phyloP scores from a whole-genome alignment of 2,113 vertebrate species.

The Tachysurus fulvidraco region DNA sequence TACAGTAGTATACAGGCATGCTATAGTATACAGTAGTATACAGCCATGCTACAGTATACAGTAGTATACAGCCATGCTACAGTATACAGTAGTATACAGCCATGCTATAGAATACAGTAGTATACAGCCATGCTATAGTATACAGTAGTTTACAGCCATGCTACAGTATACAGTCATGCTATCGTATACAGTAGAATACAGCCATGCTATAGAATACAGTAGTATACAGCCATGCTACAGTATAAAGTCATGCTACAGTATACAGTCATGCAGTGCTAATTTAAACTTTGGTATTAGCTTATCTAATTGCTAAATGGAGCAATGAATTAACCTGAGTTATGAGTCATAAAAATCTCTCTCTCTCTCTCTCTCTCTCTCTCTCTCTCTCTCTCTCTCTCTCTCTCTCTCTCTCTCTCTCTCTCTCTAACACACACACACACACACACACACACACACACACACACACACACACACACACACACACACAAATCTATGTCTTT shows the following conservation, averaged over 20 bases:
- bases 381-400: neutral
- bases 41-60: no score
- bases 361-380: neutral
- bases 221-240: neutral
- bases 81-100: no score
- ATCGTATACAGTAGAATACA: neutral
- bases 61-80: no score
- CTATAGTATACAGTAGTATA: no score
- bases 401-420: no score
- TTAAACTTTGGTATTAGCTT: neutral
- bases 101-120: no score
- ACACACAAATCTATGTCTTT: slow-evolving; percentile 16
- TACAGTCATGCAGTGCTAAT: neutral
- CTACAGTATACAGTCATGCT: neutral
- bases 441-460: neutral
- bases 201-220: neutral
- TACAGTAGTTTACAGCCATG: no score
- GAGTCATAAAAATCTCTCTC: neutral
- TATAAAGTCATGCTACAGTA: neutral
- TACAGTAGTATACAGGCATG: no score
- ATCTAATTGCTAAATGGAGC: neutral
- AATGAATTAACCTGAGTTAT: neutral
- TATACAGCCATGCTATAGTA: no score
- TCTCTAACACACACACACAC: neutral
- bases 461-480: neutral